Percentiles rank a stretch among this genome's conserved stretches.
Conservation (phyloP, 2,797 vertebrate genomes). For the Pygocentrus nattereri region DNA sequence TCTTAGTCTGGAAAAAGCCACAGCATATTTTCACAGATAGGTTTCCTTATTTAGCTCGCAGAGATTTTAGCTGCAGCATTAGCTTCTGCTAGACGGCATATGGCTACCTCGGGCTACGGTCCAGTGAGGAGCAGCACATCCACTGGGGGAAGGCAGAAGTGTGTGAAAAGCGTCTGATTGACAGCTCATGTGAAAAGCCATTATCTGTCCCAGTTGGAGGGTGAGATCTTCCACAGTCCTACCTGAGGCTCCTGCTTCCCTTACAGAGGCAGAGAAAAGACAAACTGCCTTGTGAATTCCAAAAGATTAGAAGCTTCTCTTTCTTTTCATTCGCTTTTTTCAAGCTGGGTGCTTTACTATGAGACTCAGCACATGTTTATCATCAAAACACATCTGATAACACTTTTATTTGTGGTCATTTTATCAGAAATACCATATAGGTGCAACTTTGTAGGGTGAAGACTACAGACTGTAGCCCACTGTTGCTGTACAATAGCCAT, state of each 20-base stretch:
- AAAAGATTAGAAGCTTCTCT: background rate
- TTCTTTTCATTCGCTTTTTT: background rate
- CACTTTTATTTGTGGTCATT: too few relatives aligned
- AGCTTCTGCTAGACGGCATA: too few relatives aligned
- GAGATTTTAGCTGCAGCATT: background rate
- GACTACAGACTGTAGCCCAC: too few relatives aligned
- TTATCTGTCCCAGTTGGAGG: slow-evolving; percentile 31
- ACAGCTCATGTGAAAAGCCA: slow-evolving; percentile 22
- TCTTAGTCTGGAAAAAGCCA: background rate
- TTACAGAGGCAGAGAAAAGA: background rate
- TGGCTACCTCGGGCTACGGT: background rate
- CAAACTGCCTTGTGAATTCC: slow-evolving; percentile 8
- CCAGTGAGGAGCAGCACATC: background rate
- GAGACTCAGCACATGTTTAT: too few relatives aligned
- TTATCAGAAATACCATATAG: too few relatives aligned
- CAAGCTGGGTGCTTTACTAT: background rate
- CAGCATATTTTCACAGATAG: background rate
- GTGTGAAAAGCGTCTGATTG: slow-evolving; percentile 18
- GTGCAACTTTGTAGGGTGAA: too few relatives aligned
- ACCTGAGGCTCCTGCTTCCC: background rate
- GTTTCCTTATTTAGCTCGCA: background rate
- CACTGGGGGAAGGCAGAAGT: background rate
- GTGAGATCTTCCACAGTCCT: slow-evolving; percentile 8
- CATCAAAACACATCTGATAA: too few relatives aligned
- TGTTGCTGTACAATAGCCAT: too few relatives aligned